Base-by-base conservation (phyloP, 53 echinoderm and acorn worm genomes). In the Luidia sarsii region DNA sequence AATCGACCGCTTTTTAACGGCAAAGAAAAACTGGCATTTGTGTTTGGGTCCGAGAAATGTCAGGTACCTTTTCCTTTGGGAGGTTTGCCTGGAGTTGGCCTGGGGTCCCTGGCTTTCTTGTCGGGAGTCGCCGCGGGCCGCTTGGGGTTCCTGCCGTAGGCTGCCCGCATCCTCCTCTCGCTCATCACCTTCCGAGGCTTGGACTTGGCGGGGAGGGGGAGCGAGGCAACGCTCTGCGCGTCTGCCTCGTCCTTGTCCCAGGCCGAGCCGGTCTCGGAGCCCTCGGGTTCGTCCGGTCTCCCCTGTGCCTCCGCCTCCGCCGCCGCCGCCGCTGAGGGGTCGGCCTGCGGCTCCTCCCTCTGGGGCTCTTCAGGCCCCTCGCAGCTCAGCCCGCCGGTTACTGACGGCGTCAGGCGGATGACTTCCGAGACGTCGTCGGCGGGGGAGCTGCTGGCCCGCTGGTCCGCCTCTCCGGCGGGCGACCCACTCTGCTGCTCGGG, bases 241-340 rank as follows among this genome's bases (percentile, higher is more conserved):
- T 75, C 75, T 2, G 30, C 2, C 3, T 75, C 75, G 0, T 60
- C 57, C 30, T 20, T 72, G 54, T 72, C 72, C 0, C 54, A 60
- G 31, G 60, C 25, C 9, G 75, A 75, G 30, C 60, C 48, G 18
- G 75, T 75, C 43, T 75, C 61, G 16, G 75, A 61, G n/a, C 75
- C 61, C 60, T 60, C 70, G 24, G 22, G 7, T n/a, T n/a, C n/a
- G n/a, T n/a, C n/a, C n/a, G n/a, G n/a, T n/a, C n/a, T n/a, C n/a
- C n/a, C n/a, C n/a, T n/a, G n/a, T n/a, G n/a, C n/a, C n/a, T n/a
- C n/a, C n/a, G n/a, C n/a, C n/a, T n/a, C n/a, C n/a, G n/a, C n/a
- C n/a, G n/a, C n/a, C n/a, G n/a, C n/a, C n/a, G n/a, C n/a, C n/a
- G n/a, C n/a, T n/a, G n/a, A n/a, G n/a, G n/a, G n/a, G n/a, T n/a